These are phyloP conservation scores for Drosophila nr. perissopoda DNA, from an alignment of 2,888 invertebrate genomes.

Conservation along the genomic window DNA sequence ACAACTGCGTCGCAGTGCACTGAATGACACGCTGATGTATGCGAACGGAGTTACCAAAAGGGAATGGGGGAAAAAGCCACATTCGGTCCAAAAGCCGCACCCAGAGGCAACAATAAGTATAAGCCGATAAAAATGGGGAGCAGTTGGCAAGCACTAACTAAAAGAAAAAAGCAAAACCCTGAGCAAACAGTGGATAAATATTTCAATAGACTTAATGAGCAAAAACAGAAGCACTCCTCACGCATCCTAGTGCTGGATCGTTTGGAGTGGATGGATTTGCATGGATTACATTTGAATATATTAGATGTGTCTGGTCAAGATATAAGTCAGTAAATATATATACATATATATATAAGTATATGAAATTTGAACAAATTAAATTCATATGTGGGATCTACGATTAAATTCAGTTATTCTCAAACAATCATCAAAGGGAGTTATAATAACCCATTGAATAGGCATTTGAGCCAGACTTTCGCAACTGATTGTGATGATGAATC, in stretches of 20 bases:
- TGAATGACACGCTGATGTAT: slow-evolving; percentile 12
- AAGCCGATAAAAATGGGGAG: slow-evolving; percentile 27
- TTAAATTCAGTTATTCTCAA: not conserved
- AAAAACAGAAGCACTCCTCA: slow-evolving; percentile 1
- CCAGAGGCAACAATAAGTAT: slow-evolving; percentile 38
- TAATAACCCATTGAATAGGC: not conserved
- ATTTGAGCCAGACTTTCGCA: not conserved
- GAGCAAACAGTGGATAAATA: slow-evolving; percentile 29
- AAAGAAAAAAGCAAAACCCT: not conserved
- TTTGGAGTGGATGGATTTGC: not conserved
- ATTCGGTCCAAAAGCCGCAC: slow-evolving; percentile 36
- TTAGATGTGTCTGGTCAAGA: not conserved
- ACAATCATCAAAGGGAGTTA: not conserved
- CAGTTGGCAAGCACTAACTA: slow-evolving; percentile 12
- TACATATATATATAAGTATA: not conserved
- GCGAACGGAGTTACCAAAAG: not conserved
- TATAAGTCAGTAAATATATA: not conserved
- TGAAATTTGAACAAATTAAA: not conserved
- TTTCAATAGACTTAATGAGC: slow-evolving; percentile 11
- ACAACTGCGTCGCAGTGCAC: slow-evolving; percentile 40
- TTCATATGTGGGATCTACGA: not conserved
- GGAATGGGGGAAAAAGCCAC: slow-evolving; percentile 9
- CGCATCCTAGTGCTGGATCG: not conserved
- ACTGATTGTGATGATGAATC: not conserved
- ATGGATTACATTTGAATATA: not conserved